Evolutionary conservation across 2,113 vertebrate genomes (phyloP).

Genomic region (Microcebus ravelobensis): DNA sequence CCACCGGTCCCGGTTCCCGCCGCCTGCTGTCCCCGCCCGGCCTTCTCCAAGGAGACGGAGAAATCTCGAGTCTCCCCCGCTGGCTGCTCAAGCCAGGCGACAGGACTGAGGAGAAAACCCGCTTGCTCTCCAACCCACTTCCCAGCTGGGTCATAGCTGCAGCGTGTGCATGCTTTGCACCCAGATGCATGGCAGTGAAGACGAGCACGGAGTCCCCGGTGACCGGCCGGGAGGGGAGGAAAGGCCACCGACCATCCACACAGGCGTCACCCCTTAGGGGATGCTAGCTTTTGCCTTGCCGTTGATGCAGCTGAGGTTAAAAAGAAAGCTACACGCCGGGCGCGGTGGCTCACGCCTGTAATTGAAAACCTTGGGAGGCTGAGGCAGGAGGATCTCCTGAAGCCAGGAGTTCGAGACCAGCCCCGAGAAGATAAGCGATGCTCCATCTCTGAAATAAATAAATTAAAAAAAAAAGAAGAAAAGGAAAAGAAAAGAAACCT

Average conservation of each 20-base stretch:
- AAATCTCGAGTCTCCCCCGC: not conserved
- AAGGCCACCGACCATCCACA: not conserved
- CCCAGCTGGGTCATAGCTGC: not conserved
- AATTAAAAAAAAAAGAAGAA: too few relatives aligned
- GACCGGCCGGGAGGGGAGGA: accelerated
- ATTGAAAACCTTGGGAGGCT: too few relatives aligned
- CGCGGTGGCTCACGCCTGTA: too few relatives aligned
- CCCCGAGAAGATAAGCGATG: too few relatives aligned
- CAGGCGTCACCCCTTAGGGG: too few relatives aligned
- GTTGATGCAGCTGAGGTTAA: not conserved
- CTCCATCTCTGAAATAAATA: too few relatives aligned
- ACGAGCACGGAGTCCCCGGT: accelerated
- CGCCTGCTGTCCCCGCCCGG: not conserved
- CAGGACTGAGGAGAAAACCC: not conserved
- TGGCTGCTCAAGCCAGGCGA: not conserved
- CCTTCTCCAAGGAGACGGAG: not conserved
- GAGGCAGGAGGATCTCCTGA: too few relatives aligned
- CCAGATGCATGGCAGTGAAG: not conserved
- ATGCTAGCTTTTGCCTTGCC: not conserved
- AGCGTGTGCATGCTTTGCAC: not conserved
- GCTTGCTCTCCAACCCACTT: not conserved
- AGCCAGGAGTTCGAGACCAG: too few relatives aligned
- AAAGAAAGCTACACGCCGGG: not conserved
- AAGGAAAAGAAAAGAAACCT: too few relatives aligned
- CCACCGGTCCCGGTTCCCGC: not conserved